Evolutionary conservation across 2,113 vertebrate genomes (phyloP).

Genomic region (Halichoerus grypus): DNA sequence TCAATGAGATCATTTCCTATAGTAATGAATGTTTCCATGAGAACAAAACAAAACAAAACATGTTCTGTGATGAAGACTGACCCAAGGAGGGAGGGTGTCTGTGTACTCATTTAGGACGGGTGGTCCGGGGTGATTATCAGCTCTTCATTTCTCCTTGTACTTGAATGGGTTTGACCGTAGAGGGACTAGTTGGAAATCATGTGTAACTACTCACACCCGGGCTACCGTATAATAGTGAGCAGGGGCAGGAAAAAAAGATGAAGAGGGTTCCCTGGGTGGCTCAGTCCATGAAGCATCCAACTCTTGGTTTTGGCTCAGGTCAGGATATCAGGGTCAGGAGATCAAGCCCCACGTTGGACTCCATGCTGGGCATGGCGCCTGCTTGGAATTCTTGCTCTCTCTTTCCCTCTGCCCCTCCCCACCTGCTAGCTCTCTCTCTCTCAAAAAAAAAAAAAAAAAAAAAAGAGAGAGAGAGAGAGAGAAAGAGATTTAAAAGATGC

Average conservation of each 20-base stretch:
- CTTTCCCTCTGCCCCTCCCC: neutral
- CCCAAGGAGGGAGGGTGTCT: neutral
- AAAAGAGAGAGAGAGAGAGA: no score
- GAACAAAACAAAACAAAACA: neutral
- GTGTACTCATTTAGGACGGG: neutral
- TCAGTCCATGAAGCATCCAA: neutral
- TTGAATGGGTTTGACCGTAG: neutral
- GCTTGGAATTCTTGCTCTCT: neutral
- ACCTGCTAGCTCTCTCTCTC: neutral
- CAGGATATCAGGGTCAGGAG: neutral
- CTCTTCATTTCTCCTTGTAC: neutral
- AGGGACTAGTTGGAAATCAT: neutral
- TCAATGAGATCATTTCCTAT: neutral
- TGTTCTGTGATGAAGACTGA: neutral
- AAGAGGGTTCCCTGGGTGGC: neutral
- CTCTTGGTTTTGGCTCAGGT: neutral
- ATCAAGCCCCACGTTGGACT: neutral
- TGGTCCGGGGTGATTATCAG: neutral
- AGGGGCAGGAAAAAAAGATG: constrained; percentile 14
- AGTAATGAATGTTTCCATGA: neutral
- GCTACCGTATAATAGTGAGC: accelerated
- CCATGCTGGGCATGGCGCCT: neutral
- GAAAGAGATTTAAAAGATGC: constrained; percentile 41
- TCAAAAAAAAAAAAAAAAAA: neutral
- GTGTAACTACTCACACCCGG: neutral